A percentile compares a stretch with the other conserved stretches of the same genome.
These are phyloP conservation scores for Podargus strigoides DNA, from an alignment of 2,797 vertebrate species.

Conservation along the genomic window DNA sequence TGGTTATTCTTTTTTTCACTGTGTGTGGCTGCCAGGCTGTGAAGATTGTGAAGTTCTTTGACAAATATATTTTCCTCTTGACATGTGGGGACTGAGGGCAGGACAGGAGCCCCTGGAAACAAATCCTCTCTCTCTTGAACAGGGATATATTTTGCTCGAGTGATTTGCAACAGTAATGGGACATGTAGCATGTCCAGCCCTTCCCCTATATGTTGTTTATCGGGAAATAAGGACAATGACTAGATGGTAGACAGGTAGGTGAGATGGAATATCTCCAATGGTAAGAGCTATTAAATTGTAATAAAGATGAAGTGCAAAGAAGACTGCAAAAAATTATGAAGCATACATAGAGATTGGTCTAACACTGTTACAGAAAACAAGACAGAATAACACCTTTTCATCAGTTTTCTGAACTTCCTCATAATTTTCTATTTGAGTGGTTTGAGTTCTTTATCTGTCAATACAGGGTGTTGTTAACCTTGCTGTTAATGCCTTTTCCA, in stretches of 20 bases:
- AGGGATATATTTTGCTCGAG: background rate
- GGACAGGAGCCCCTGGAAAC: background rate
- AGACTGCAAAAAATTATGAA: background rate
- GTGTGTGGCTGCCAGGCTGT: background rate
- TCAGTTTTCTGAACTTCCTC: background rate
- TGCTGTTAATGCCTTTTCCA: background rate
- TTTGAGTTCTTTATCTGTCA: background rate
- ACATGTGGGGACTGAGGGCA: background rate
- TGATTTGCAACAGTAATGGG: background rate
- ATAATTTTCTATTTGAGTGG: background rate
- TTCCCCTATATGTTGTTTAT: background rate
- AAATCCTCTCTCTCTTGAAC: background rate
- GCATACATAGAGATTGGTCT: background rate
- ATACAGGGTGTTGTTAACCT: background rate
- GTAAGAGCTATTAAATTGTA: background rate
- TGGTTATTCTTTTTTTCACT: background rate
- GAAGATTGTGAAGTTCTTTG: background rate
- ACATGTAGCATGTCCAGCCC: background rate
- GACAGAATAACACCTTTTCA: background rate
- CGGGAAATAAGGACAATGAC: background rate
- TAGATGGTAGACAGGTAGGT: background rate
- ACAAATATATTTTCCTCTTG: background rate
- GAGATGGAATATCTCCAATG: background rate
- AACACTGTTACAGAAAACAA: background rate
- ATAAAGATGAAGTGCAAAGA: background rate